Evolutionary conservation across 2,888 invertebrate genomes (phyloP), one percentile per base, ranked within the genome.

Genomic region (Iselma pallidipennis): DNA sequence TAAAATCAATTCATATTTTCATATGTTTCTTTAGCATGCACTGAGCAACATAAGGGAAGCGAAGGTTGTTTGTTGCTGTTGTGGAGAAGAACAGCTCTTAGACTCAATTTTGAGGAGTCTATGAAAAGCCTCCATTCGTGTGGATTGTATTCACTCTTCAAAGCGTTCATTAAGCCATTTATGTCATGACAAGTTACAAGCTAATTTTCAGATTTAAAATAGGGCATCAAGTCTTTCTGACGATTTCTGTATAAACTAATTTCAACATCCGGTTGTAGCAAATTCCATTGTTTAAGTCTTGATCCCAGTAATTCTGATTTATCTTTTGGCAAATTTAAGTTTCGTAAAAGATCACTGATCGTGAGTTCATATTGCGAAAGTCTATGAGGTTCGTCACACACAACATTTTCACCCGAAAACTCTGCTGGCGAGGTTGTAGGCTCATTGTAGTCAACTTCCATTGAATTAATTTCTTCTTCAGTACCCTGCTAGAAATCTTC

Each of bases 31-130:
- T 75, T 74, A 5, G 75, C 60, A 37, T 66, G 62, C 63, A 71
- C 71, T 21, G 73, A 74, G 64, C 77, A 70, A 42, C 70, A 75
- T 19, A 77, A 57, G 16, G 76, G 74, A 64, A 75, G 58, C 58
- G 72, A 70, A 54, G 73, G 68, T 53, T 68, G 69, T 63, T 63
- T 63, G 62, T 74, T 77, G 33, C 74, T 72, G 57, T 37, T 65
- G 55, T 66, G 63, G 67, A 72, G 54, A 26, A 71, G 29, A 50
- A 72, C 71, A 4, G 62, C 63, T 62, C 71, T 72, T 28, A 69
- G 28, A 26, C 50, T 55, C 55, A 45, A 55, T 33, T 54, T 55
- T n/a, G 52, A 61, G 54, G 60, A 64, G 55, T 69, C 69, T 7
- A 67, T 67, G 33, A 69, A 68, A 19, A 69, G 52, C 23, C 61